Conservation (phyloP, 1,140 invertebrate genomes). For the Epicauta chinensis region DNA sequence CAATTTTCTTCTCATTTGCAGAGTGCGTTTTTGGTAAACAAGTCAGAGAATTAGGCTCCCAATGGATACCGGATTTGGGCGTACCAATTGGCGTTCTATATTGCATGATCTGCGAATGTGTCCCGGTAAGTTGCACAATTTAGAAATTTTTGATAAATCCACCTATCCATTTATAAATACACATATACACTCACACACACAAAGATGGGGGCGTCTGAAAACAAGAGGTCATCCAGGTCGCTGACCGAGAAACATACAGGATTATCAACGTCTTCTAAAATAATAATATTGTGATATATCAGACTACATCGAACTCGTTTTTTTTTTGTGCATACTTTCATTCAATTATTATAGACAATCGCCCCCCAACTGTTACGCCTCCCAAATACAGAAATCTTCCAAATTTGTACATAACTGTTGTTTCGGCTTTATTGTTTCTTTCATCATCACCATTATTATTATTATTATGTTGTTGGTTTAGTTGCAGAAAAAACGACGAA, state of each 20-base stretch:
- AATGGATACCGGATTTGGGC: constrained; percentile 85
- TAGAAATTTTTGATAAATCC: too few species aligned
- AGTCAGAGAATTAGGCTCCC: constrained; percentile 74
- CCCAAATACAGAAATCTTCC: too few species aligned
- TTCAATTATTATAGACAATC: not conserved
- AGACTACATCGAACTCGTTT: not conserved
- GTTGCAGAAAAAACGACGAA: constrained; percentile 82
- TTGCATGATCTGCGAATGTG: constrained; percentile 89
- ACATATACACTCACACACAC: not conserved
- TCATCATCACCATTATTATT: too few species aligned
- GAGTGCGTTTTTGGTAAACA: constrained; percentile 87
- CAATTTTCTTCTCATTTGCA: constrained; percentile 43
- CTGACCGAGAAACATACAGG: constrained; percentile 29
- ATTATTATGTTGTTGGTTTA: constrained; percentile 43
- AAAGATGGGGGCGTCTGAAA: constrained; percentile 25
- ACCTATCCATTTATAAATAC: too few species aligned
- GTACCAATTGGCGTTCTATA: constrained; percentile 88
- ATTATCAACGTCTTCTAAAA: too few species aligned
- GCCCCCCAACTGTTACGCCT: not conserved
- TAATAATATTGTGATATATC: not conserved
- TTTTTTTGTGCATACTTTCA: not conserved
- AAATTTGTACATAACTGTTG: too few species aligned
- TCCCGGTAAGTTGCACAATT: constrained; percentile 64
- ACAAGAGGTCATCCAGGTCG: constrained; percentile 29
- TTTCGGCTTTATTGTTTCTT: too few species aligned